Percentiles rank a stretch among this genome's conserved stretches.
These are phyloP conservation scores for Cyclura pinguis DNA, from an alignment of 2,797 vertebrate genomes.

Conservation along the genomic window DNA sequence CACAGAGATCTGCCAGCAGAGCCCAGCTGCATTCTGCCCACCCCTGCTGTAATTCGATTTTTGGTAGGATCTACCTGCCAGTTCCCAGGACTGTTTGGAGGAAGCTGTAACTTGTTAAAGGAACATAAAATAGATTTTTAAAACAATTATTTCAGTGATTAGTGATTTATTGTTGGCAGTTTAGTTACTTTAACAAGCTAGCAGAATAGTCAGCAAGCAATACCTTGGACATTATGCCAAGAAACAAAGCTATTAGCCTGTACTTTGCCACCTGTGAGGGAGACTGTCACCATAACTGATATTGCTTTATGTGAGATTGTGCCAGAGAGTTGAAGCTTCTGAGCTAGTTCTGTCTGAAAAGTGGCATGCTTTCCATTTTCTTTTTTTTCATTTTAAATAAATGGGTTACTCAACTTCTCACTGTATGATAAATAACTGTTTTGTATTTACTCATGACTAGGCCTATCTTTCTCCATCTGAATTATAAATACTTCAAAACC, in stretches of 20 bases:
- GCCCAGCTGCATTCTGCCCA: not conserved
- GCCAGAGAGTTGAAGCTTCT: not conserved
- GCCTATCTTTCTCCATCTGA: not conserved
- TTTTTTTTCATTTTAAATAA: not conserved
- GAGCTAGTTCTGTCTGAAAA: not conserved
- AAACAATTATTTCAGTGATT: no score
- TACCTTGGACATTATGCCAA: not conserved
- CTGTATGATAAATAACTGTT: not conserved
- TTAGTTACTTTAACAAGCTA: not conserved
- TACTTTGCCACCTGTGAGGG: not conserved
- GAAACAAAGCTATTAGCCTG: not conserved
- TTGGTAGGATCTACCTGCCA: no score
- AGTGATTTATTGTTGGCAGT: not conserved
- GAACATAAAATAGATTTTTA: not conserved
- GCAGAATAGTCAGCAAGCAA: not conserved
- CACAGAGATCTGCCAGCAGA: no score
- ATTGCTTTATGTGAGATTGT: not conserved
- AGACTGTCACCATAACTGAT: not conserved
- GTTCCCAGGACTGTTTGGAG: not conserved
- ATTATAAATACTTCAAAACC: not conserved
- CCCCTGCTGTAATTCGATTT: not conserved
- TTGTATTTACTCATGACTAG: not conserved
- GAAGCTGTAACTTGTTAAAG: not conserved
- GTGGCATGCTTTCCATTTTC: not conserved
- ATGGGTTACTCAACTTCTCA: not conserved